Base-by-base conservation (phyloP, 2,113 vertebrate genomes). In the Siniperca knerii region DNA sequence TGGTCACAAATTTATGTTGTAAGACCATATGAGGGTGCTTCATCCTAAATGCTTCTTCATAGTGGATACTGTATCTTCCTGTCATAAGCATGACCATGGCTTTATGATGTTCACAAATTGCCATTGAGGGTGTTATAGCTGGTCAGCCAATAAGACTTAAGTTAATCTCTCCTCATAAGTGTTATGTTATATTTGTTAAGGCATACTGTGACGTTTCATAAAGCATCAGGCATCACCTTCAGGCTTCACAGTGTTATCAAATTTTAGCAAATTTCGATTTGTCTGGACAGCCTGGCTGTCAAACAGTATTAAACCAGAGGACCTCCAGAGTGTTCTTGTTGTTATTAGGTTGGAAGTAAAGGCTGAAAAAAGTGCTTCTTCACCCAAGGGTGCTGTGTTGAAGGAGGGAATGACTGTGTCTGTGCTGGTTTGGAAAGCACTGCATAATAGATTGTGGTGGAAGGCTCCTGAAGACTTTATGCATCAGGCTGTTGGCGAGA, bases 251-350 rank as follows among this genome's bases (percentile, higher is more conserved):
- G 65, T 64, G 46, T 93, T 81, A 89, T 93, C 83, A 87, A 58
- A 89, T 91, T 79, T 72, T 6, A 81, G 29, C 71, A 84, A 54
- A 74, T 90, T 91, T 87, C 9, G 12, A 85, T 91, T 83, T 81
- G 87, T 87, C 54, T 75, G 75, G 60, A 81, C 87, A 83, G 81
- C 65, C 67, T n/a, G 35, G 20, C 72, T 90, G 87, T 92, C 91
- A 71, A 76, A 81, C 40, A 25, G 54, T 37, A 68, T 92, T 88
- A 87, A 54, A 81, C 50, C 75, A 68, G 81, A 87, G 74, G 83
- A 87, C 75, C 83, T 90, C 74, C 57, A 66, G 70, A 87, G 74
- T 70, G 25, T 64, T 89, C 86, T 74, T 78, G 79, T 40, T 77
- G 68, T 86, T 83, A 90, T 92, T 84, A 87, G 69, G 55, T 72